Conservation (phyloP, 2,797 vertebrate genomes). For the Paguma larvata region DNA sequence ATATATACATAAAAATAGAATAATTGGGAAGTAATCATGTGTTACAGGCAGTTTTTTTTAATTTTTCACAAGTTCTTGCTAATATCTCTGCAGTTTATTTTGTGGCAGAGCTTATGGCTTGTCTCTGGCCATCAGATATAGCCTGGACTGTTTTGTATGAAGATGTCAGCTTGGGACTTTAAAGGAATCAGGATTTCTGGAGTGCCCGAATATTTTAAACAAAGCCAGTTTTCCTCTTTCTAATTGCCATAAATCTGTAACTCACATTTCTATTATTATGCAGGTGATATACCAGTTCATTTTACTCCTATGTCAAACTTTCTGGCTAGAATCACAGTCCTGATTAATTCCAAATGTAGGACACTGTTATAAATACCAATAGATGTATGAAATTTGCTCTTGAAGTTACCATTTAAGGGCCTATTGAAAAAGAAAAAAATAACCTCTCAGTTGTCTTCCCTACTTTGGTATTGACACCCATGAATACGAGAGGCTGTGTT, state of each 20-base stretch:
- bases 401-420: neutral
- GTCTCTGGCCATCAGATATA: neutral
- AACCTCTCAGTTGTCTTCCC: neutral
- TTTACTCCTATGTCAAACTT: conserved; percentile 43
- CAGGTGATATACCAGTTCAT: neutral
- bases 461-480: neutral
- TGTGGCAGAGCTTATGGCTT: neutral
- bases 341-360: conserved; percentile 47
- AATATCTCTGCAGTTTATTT: neutral
- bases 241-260: neutral
- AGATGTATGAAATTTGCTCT: conserved; percentile 9
- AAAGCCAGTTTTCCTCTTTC: neutral
- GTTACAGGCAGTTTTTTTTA: neutral
- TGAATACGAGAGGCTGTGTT: neutral
- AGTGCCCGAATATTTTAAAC: conserved; percentile 7
- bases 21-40: conserved; percentile 1
- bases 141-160: neutral
- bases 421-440: neutral
- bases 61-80: conserved; percentile 4
- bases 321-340: neutral
- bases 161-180: neutral
- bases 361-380: conserved; percentile 32
- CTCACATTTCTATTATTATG: conserved; percentile 8
- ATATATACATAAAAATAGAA: neutral
- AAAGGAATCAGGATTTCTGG: neutral